phyloP scores from a whole-genome alignment of 92 coral and sea anemone genomes.

The Phenganax subtilis region DNA sequence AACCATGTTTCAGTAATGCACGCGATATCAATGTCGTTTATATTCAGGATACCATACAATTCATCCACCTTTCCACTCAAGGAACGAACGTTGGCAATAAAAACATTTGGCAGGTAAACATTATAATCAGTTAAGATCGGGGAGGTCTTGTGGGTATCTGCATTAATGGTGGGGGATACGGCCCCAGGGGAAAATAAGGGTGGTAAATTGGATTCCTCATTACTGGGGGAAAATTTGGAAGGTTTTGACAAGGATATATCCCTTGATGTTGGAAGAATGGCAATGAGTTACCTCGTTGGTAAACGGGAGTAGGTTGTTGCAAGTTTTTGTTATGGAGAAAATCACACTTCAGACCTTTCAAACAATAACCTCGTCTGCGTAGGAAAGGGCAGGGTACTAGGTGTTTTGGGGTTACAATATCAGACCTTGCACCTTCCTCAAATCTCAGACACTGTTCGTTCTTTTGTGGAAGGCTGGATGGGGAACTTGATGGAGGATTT shows the following conservation, averaged over 20 bases:
- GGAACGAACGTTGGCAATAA: neutral
- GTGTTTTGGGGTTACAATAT: neutral
- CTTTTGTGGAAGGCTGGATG: too few relatives aligned
- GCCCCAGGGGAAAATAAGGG: too few relatives aligned
- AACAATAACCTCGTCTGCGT: slow-evolving; percentile 10
- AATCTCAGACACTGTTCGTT: too few relatives aligned
- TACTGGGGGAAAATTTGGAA: neutral
- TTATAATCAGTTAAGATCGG: neutral
- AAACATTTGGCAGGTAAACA: neutral
- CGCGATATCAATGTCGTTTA: too few relatives aligned
- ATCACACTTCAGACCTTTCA: neutral
- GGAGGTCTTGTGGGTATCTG: neutral
- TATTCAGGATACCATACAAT: neutral
- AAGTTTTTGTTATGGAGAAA: slow-evolving; percentile 4
- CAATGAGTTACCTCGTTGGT: neutral
- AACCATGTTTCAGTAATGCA: too few relatives aligned
- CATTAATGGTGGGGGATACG: too few relatives aligned
- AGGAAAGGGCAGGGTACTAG: slow-evolving; percentile 1
- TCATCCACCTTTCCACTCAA: neutral
- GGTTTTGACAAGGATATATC: neutral
- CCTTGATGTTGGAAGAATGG: neutral
- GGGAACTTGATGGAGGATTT: too few relatives aligned
- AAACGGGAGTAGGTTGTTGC: neutral
- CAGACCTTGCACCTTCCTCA: too few relatives aligned
- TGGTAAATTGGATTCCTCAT: neutral